A percentile compares a stretch with the other conserved stretches of the same genome.
phyloP scores from a whole-genome alignment of 2,113 vertebrate genomes.

The Buteo buteo region DNA sequence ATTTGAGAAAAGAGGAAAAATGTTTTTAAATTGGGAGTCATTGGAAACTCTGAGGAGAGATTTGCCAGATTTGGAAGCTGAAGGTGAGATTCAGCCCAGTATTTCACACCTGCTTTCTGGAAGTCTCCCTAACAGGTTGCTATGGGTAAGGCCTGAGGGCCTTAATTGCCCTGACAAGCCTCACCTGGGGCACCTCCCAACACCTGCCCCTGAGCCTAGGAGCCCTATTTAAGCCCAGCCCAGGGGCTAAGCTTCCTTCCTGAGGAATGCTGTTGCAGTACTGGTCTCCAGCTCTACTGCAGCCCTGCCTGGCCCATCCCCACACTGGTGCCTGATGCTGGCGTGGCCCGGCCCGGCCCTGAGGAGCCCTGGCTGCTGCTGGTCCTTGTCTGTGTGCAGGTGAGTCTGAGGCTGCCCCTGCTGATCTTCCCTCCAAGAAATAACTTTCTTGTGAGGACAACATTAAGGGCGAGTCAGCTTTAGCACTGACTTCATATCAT shows the following conservation, averaged over 20 bases:
- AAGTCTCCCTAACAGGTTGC: accelerated
- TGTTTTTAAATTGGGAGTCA: not conserved
- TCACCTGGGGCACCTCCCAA: not conserved
- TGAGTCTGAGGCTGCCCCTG: not conserved
- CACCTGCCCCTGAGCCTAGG: not conserved
- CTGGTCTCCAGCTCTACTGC: accelerated
- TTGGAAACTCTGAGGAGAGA: not conserved
- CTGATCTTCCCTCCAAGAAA: not conserved
- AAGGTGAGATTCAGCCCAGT: not conserved
- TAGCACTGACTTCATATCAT: not conserved
- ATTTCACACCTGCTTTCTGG: not conserved
- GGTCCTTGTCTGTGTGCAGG: not conserved
- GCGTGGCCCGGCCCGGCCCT: accelerated
- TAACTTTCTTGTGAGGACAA: not conserved
- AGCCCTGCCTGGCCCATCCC: accelerated
- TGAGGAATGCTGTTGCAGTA: accelerated
- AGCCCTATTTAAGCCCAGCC: not conserved
- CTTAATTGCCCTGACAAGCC: not conserved
- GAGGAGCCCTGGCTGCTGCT: not conserved
- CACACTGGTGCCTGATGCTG: accelerated
- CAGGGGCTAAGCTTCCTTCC: accelerated
- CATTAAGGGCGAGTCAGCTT: not conserved
- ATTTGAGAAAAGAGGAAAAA: not conserved
- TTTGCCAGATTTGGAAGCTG: not conserved
- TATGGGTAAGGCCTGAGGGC: too few species aligned